Conservation (phyloP, 2,888 invertebrate genomes). For the Volucella inflata region DNA sequence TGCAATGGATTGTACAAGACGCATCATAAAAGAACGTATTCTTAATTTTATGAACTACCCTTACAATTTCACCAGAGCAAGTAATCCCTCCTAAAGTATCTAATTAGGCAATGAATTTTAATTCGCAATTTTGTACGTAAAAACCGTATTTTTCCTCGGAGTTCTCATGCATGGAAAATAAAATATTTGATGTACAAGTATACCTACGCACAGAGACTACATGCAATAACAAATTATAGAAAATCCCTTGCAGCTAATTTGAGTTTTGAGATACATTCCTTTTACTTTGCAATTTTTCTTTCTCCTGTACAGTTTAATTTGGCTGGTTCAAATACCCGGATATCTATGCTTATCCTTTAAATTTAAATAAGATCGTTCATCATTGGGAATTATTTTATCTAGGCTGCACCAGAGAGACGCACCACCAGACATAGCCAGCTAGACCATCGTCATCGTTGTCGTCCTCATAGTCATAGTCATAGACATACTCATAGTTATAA, state of each 20-base stretch:
- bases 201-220: constrained; percentile 34
- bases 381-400: constrained; percentile 75
- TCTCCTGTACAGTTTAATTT: constrained; percentile 17
- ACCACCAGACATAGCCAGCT: constrained; percentile 46
- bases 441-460: constrained; percentile 8
- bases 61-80: not conserved
- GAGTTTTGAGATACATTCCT: constrained; percentile 65
- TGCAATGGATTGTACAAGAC: too few relatives aligned
- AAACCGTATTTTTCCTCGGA: constrained; percentile 6
- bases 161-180: constrained; percentile 24
- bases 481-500: constrained; percentile 22
- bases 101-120: constrained; percentile 69
- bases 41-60: too few relatives aligned
- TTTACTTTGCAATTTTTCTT: constrained; percentile 51
- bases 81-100: constrained; percentile 4
- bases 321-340: constrained; percentile 64
- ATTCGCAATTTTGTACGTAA: constrained; percentile 44
- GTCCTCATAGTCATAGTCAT: constrained; percentile 11
- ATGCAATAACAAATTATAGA: constrained; percentile 67
- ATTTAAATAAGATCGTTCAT: constrained; percentile 76
- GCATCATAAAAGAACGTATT: too few relatives aligned
- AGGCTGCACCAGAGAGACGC: constrained; percentile 71
- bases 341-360: constrained; percentile 75
- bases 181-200: constrained; percentile 12
- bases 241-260: constrained; percentile 75